Evolutionary conservation across 2,113 vertebrate species (phyloP), one percentile per base, ranked within the genome.

Genomic region (Tiliqua scincoides): DNA sequence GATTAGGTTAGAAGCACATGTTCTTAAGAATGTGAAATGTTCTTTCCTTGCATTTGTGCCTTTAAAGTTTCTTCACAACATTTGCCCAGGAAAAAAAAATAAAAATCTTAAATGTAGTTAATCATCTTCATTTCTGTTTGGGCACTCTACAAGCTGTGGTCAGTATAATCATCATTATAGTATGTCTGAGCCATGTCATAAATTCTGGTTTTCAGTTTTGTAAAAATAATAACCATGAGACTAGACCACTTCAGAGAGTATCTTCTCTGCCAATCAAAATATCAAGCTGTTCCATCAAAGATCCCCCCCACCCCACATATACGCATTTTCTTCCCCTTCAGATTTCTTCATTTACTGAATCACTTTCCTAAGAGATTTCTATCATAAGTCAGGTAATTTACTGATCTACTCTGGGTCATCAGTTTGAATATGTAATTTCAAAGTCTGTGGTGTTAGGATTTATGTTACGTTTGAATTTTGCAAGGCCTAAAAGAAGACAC

Each of bases 401-500:
- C 3, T 12, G 62, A 35, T 80, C 59, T 83, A 52, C 15, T 88
- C 89, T 63, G 70, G 80, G 73, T 90, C 85, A 79, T 52, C 61
- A 82, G 54, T 48, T 83, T 78, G 80, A 88, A 92, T 52, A 23
- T 71, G 86, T 87, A 90, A 86, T 87, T 93, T 79, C 83, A 91
- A 92, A 25, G 61, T 87, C 79, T 5, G 2, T 68, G 40, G 27
- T 81, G 30, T 48, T 82, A 82, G 70, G 18, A 63, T 79, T 61
- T 83, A 87, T 65, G 73, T 83, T 74, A 25, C 2, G 6, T 77
- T 88, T 83, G 17, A 1, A 40, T 4, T 15, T 6, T 4, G 27
- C 21, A 61, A 37, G 21, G 6, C 77, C 35, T 37, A 74, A 83
- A 87, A 48, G 71, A 67, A 20, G 74, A 83, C 17, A 0, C 11